Percentiles rank a stretch among this genome's conserved stretches.
These are phyloP conservation scores for Pemphigus obesinymphae DNA, from an alignment of 1,140 invertebrate genomes.

Conservation along the genomic window DNA sequence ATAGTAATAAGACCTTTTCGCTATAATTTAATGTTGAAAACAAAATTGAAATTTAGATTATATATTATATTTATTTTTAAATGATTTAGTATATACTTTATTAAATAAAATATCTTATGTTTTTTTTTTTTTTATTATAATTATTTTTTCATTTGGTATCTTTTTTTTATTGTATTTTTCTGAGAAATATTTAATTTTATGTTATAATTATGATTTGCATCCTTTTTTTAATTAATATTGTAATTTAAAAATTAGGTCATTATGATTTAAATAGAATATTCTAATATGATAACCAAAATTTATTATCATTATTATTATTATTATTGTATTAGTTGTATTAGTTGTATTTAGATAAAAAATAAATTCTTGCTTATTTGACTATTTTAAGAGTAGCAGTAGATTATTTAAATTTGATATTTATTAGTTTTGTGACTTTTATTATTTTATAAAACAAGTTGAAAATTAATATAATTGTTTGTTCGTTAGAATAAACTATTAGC, in stretches of 20 bases:
- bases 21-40: not conserved
- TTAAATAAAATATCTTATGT: too few relatives aligned
- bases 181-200: too few relatives aligned
- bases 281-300: too few relatives aligned
- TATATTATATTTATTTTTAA: not conserved
- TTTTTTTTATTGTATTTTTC: too few relatives aligned
- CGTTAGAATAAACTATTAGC: not conserved
- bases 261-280: not conserved
- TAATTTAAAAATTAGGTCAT: not conserved
- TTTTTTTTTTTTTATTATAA: not conserved
- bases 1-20: not conserved
- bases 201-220: too few relatives aligned
- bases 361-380: too few relatives aligned
- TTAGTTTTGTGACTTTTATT: not conserved
- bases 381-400: too few relatives aligned
- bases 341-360: not conserved
- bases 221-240: not conserved
- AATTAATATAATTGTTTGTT: not conserved
- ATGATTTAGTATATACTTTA: too few relatives aligned
- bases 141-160: too few relatives aligned
- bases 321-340: not conserved
- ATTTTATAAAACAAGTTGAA: not conserved
- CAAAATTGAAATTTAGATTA: not conserved
- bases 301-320: too few relatives aligned
- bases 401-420: not conserved